Base-by-base conservation (phyloP, 2,797 vertebrate species). In the Podarcis siculus region DNA sequence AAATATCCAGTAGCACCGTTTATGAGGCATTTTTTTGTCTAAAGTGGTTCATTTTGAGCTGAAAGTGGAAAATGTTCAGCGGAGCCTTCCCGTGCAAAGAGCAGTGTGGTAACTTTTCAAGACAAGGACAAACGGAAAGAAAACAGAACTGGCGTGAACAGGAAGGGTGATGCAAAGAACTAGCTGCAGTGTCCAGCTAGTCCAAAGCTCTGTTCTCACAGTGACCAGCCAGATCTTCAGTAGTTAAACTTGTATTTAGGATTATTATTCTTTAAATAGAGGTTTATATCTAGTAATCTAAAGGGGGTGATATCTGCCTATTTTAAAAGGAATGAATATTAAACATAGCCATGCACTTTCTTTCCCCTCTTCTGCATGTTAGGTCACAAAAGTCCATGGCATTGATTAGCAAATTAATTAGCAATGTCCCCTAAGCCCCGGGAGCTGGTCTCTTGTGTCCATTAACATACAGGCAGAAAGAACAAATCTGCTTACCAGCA, bases 341-440 rank as follows among this genome's bases (percentile, higher is more conserved):
- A 81, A 85, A 88, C 58, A 30, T 37, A 76, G 71, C 12, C 64
- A 73, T 67, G 25, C 32, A 23, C 35, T 58, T 82, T 39, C 79
- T 72, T 69, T 55, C 45, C 64, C 3, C 5, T 82, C 67, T 76
- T 35, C 32, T 77, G 88, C 71, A 89, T 69, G 61, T 85, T 67
- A 86, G 88, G 79, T 76, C 88, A 89, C 39, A 25, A 13, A 77
- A 89, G 61, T 85, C 79, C 39, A 58, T 77, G 64, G 55, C 42
- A 86, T 89, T 89, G 88, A 89, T 69, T 89, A 89, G 88, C 78
- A 89, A 89, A 89, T 89, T 89, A 89, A 86, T 89, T 89, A 89
- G 72, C 79, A 86, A 71, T 76, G 72, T 69, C 55, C 88, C 83
- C 37, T 69, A 82, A 87, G 79, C 86, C 79, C 71, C 23, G 69